A percentile compares a stretch with the other conserved stretches of the same genome.
These are phyloP conservation scores for Camptogramma bilineatum DNA, from an alignment of 2,888 invertebrate species.

Conservation along the genomic window DNA sequence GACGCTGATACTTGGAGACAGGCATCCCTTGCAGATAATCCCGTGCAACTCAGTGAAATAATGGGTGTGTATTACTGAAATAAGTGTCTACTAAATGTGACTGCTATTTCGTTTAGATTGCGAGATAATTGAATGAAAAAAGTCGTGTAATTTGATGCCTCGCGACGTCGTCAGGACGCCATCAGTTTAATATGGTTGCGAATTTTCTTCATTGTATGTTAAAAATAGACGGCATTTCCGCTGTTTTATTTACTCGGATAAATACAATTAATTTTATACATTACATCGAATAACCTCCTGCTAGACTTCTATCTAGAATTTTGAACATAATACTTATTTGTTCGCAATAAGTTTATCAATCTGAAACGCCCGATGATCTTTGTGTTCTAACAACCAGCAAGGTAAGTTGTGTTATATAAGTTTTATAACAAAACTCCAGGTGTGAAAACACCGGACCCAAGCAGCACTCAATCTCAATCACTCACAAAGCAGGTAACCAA, in stretches of 20 bases:
- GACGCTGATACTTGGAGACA: conserved; percentile 62
- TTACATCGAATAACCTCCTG: too few species aligned
- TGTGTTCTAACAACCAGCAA: not conserved
- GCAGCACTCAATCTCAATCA: conserved; percentile 30
- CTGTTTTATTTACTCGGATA: not conserved
- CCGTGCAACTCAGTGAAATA: conserved; percentile 50
- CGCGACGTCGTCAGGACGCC: not conserved
- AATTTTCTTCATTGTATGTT: too few species aligned
- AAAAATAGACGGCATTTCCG: not conserved
- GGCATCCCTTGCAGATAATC: conserved; percentile 79
- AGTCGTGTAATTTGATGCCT: not conserved
- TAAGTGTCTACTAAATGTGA: conserved; percentile 24
- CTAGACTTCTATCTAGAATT: too few species aligned
- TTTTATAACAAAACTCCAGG: not conserved
- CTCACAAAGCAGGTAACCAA: conserved; percentile 34
- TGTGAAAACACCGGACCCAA: conserved; percentile 12
- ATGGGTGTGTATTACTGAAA: conserved; percentile 40
- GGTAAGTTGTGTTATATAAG: not conserved
- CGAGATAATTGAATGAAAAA: conserved; percentile 1
- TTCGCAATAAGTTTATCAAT: too few species aligned
- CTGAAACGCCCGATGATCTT: too few species aligned
- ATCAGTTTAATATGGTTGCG: not conserved
- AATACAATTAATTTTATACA: too few species aligned
- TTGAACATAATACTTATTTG: too few species aligned
- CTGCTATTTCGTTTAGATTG: conserved; percentile 5